Evolutionary conservation across 2,113 vertebrate genomes (phyloP), one percentile per base, ranked within the genome.

Genomic region (Calonectris borealis): DNA sequence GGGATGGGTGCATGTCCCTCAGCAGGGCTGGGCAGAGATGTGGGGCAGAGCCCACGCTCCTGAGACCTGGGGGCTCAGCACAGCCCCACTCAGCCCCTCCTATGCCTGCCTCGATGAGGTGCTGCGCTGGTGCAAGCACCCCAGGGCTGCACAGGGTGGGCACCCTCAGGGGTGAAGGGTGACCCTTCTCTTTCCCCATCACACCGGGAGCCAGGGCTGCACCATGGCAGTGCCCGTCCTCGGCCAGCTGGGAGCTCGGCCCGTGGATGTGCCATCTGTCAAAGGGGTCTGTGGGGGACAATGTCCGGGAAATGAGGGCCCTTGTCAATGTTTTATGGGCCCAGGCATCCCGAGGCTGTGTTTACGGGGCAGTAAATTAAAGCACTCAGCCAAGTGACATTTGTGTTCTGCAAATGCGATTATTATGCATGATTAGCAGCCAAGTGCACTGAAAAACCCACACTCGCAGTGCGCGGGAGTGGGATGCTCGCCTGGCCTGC

Each of bases 341-440:
- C 73, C 85, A 68, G 70, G 38, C 88, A 84, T 97, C 97, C 95
- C 96, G 66, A 66, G 95, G 95, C 96, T 44, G 62, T 96, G 96
- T 97, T 97, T 97, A 97, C 66, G 22, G 95, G 96, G 94, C 97
- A 97, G 96, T 97, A 96, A 96, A 97, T 96, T 96, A 97, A 96
- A 97, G 95, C 97, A 92, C 94, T 97, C 95, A 97, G 97, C 95
- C 97, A 97, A 97, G 95, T 96, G 97, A 96, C 97, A 96, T 97
- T 97, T 96, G 93, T 95, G 96, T 97, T 97, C 93, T 95, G 96
- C 96, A 97, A 97, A 97, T 97, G 97, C 38, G 82, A 97, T 96
- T 97, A 97, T 96, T 96, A 97, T 96, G 97, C 97, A 95, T 97
- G 97, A 97, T 98, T 98, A 97, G 95, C 95, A 96, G 97, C 96